Base-by-base conservation (phyloP, 2,113 vertebrate genomes). In the Rhynchomys soricoides region DNA sequence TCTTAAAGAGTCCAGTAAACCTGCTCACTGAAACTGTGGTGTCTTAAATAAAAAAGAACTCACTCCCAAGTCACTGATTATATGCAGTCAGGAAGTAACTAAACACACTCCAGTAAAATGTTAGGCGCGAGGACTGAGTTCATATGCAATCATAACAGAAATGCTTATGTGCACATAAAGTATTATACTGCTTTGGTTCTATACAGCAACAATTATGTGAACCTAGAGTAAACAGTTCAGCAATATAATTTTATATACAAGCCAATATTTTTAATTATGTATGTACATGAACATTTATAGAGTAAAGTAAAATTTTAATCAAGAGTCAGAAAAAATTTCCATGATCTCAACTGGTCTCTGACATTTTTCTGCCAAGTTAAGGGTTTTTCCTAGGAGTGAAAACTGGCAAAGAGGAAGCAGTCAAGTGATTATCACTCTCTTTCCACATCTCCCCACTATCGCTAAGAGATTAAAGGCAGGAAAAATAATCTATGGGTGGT, bases 231-330 rank as follows among this genome's bases (percentile, higher is more conserved):
- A 48, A 85, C 5, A 90, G 85, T 93, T 79, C 81, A 64, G 50
- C 43, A 48, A 31, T 86, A 21, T 9, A 90, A 31, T 45, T 16
- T 59, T 81, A 86, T 59, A 37, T 21, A 89, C 62, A 37, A 92
- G 17, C 21, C 34, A 86, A 87, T 73, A 45, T 16, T 66, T 19
- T 31, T 82, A 93, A 75, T 81, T 89, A 81, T 74, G 34, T 73
- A 59, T 78, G 31, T 34, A 78, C 83, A 66, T 73, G 95, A 90
- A 90, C 81, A 97, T 79, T 93, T 75, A 89, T 85, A 90, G 24
- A 31, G 40, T 34, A 85, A 97, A 95, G 86, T 83, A 90, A 66
- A 82, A 19, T 88, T 94, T 95, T 86, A 29, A 13, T 71, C 43
- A 52, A 82, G 62, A 90, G 9, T 43, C 48, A 74, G 81, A 40